Evolutionary conservation across 2,888 invertebrate species (phyloP), one percentile per base, ranked within the genome.

Genomic region (Aphidius colemani): DNA sequence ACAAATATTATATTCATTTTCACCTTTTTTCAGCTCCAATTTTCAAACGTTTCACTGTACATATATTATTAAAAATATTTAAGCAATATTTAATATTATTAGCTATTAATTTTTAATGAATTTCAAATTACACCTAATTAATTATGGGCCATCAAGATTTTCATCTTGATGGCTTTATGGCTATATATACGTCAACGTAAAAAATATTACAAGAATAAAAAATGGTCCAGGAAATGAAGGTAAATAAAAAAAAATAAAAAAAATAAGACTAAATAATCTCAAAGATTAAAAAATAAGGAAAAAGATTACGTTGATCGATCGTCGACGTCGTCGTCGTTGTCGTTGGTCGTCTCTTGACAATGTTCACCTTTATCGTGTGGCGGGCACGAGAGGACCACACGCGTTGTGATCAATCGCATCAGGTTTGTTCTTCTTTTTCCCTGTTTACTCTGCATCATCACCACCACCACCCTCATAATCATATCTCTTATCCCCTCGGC

Each of bases 351-450:
- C 61, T 60, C 51, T 48, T 46, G 55, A 59, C 48, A 9, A 18
- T 55, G 50, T 61, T 62, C 71, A 74, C 74, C 74, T 72, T 71
- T 70, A 71, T 73, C 72, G 74, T 75, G 30, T 30, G 30, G 30
- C 30, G 5, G 73, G 74, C 69, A 70, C 65, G 66, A 70, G 65
- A 67, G 70, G 78, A 78, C 78, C 78, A 77, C 78, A 78, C 78
- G 73, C 74, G 74, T 73, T 71, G 74, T 66, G 72, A 70, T 75
- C 74, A 73, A 64, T 63, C 57, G 59, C 60, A 40, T 64, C 50
- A 64, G 59, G 44, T 70, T 66, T 65, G 67, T 66, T 66, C 67
- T 64, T 67, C 57, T 59, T 64, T 56, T 69, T 61, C 61, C 66
- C 60, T 5, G 1, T 66, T 67, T 66, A 53, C 62, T 66, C 65